Base-by-base conservation (phyloP, 2,113 vertebrate species). In the Trematomus loennbergii region DNA sequence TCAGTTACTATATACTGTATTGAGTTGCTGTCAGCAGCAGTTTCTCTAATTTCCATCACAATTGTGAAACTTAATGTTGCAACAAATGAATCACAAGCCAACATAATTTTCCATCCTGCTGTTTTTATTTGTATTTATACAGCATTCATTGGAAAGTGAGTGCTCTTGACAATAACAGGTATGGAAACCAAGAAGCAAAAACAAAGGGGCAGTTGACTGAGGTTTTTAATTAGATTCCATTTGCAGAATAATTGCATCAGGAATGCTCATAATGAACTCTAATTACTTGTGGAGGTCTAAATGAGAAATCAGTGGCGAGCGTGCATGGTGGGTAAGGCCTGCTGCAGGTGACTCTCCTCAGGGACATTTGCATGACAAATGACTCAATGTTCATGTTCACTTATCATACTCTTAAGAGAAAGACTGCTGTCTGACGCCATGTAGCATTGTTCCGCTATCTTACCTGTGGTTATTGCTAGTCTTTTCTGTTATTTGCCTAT, bases 191-290 rank as follows among this genome's bases (percentile, higher is more conserved):
- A 54, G 62, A 54, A 77, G 58, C 63, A 83, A 87, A 81, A 87
- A 89, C 87, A 91, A 90, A 76, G 52, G 53, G 78, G 77, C 80
- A 79, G 83, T 80, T 82, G 82, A 85, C 86, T 90, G 85, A 20
- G 73, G 83, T 76, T 91, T 88, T 89, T 90, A 89, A 94, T 92
- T 91, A 82, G 82, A 85, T 88, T 83, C 68, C 77, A 92, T 92
- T 93, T 90, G 86, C 81, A 80, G 81, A 86, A 90, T 92, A 92
- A 95, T 94, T 89, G 88, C 87, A 90, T 92, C 82, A 91, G 81
- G 74, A 92, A 90, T 91, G 82, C 76, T 91, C 57, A 78, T 93
- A 90, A 94, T 92, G 92, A 93, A 89, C 86, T 91, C 59, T 92
- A 88, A 93, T 93, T 93, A 93, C 90, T 88, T 85, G 86, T 82